Conservation (phyloP, 2,113 vertebrate species). For the Tachuris rubrigastra region DNA sequence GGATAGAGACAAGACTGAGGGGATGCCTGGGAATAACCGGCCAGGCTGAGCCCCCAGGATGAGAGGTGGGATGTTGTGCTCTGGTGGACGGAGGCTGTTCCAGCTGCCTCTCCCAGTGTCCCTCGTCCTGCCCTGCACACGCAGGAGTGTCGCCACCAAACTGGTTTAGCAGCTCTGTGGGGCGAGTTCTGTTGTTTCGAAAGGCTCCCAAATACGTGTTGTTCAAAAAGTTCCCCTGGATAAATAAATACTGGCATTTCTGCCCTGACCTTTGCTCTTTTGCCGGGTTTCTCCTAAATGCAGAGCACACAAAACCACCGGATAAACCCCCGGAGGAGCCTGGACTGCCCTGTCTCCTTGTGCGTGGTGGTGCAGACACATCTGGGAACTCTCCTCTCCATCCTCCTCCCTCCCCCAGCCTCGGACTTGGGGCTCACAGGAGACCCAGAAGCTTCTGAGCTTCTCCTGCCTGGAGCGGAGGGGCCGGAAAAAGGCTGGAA, state of each 20-base stretch:
- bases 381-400: background rate
- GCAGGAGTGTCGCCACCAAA: slow-evolving; percentile 15
- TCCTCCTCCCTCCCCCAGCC: background rate
- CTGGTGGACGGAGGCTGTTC: rapidly evolving
- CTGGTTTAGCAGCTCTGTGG: slow-evolving; percentile 63
- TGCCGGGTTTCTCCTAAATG: slow-evolving; percentile 62
- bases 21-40: background rate
- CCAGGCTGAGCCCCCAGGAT: rapidly evolving
- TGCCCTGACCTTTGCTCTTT: slow-evolving; percentile 65
- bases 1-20: background rate
- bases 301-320: slow-evolving; percentile 25
- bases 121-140: background rate
- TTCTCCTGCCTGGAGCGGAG: background rate
- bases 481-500: background rate
- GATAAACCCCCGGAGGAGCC: background rate
- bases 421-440: background rate
- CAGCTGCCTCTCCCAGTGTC: background rate
- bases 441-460: background rate
- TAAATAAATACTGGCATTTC: slow-evolving; percentile 66
- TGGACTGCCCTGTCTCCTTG: rapidly evolving
- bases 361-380: no score
- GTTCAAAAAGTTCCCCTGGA: slow-evolving; percentile 38
- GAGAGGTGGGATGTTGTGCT: background rate
- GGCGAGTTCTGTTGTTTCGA: slow-evolving; percentile 33
- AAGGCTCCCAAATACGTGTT: slow-evolving; percentile 58